These are phyloP conservation scores for Copidosoma aretas DNA, from an alignment of 2,888 invertebrate genomes.

Conservation along the genomic window DNA sequence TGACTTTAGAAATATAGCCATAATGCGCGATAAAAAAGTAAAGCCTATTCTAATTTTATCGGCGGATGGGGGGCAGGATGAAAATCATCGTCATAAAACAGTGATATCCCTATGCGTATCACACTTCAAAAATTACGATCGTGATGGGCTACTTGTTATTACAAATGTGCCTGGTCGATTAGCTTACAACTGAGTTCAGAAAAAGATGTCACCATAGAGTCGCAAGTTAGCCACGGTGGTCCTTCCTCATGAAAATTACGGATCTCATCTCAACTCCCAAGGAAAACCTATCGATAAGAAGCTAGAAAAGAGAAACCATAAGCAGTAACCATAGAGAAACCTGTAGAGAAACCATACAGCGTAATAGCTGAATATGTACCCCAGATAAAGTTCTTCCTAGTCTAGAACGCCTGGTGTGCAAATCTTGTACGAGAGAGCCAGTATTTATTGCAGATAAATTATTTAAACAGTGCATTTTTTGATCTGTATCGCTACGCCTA, in stretches of 20 bases:
- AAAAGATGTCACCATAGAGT: not conserved
- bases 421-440: too few species aligned
- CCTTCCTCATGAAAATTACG: not conserved
- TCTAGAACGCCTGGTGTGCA: not conserved
- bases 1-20: not conserved
- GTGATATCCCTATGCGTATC: not conserved
- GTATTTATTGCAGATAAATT: too few species aligned
- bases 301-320: not conserved
- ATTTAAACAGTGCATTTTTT: too few species aligned
- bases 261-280: not conserved
- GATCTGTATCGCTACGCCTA: too few species aligned
- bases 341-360: not conserved
- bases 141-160: not conserved
- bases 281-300: not conserved
- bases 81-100: not conserved
- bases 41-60: not conserved
- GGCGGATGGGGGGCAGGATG: not conserved
- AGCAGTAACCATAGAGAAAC: not conserved
- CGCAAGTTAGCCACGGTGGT: not conserved
- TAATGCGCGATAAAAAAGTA: not conserved
- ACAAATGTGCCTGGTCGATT: not conserved
- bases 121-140: not conserved
- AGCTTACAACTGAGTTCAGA: not conserved
- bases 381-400: not conserved
- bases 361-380: not conserved